phyloP scores from a whole-genome alignment of 2,113 vertebrate genomes.

The Ageneiosus marmoratus region DNA sequence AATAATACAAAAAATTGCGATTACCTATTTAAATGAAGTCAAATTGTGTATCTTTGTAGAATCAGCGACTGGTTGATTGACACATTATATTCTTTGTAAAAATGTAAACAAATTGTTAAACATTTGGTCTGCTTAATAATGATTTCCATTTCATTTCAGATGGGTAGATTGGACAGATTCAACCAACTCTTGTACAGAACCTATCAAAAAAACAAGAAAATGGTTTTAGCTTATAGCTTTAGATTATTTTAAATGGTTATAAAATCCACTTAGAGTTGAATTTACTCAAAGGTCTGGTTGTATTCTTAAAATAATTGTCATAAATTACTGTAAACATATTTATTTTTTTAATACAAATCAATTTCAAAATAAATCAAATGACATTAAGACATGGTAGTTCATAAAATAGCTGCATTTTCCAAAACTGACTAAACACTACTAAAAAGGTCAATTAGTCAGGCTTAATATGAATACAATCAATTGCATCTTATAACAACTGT shows the following conservation, averaged over 20 bases:
- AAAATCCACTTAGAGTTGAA: background rate
- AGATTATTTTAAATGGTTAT: background rate
- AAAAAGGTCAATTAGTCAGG: background rate
- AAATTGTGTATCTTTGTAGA: background rate
- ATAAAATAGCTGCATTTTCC: background rate
- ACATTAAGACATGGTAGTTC: background rate
- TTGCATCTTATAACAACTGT: too few species aligned
- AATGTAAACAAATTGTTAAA: background rate
- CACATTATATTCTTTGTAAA: background rate
- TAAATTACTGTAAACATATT: background rate
- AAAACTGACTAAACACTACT: background rate
- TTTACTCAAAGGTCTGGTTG: background rate
- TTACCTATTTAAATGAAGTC: background rate
- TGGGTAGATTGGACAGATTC: background rate
- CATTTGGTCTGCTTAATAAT: background rate
- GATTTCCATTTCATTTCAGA: background rate
- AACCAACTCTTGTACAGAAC: background rate
- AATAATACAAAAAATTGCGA: background rate
- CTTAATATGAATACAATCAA: background rate
- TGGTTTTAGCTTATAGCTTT: background rate
- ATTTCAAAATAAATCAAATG: background rate
- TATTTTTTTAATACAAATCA: background rate
- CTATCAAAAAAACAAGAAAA: background rate
- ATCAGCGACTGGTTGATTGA: background rate
- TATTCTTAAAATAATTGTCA: background rate